These are phyloP conservation scores for Panopea generosa DNA, from an alignment of 2,888 invertebrate species.

Conservation along the genomic window DNA sequence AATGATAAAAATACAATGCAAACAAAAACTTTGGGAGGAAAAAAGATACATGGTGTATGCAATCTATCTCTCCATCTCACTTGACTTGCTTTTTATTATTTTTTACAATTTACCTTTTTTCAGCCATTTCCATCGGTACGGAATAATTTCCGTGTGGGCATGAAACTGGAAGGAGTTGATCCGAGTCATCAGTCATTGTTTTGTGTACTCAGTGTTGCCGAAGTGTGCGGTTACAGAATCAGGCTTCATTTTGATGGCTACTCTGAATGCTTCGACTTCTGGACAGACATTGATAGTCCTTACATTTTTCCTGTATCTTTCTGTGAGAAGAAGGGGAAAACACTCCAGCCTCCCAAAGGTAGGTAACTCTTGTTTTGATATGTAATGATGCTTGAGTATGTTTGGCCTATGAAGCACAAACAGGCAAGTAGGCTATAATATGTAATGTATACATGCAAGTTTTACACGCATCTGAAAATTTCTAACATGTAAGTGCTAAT, in stretches of 20 bases:
- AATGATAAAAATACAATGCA: too few species aligned
- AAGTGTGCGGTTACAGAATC: slow-evolving; percentile 92
- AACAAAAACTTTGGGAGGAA: too few species aligned
- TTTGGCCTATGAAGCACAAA: too few species aligned
- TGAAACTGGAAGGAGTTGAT: slow-evolving; percentile 97
- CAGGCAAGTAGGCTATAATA: too few species aligned
- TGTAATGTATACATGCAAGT: too few species aligned
- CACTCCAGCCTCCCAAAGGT: slow-evolving; percentile 92
- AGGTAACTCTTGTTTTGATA: slow-evolving; percentile 11
- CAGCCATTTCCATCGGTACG: slow-evolving; percentile 89
- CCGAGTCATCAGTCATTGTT: slow-evolving; percentile 95
- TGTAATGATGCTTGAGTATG: too few species aligned
- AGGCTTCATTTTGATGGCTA: slow-evolving; percentile 97
- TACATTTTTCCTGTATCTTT: slow-evolving; percentile 97
- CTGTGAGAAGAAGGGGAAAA: slow-evolving; percentile 93
- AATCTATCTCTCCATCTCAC: too few species aligned
- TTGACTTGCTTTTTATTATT: too few species aligned
- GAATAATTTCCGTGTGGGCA: slow-evolving; percentile 91
- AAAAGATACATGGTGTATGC: too few species aligned
- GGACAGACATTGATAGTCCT: slow-evolving; percentile 96
- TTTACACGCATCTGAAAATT: too few species aligned
- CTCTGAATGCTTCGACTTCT: slow-evolving; percentile 95
- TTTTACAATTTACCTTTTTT: too few species aligned
- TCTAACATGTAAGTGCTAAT: too few species aligned
- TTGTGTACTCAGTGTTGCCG: slow-evolving; percentile 93